Evolutionary conservation across 2,113 vertebrate genomes (phyloP), one percentile per base, ranked within the genome.

Genomic region (Capra hircus): DNA sequence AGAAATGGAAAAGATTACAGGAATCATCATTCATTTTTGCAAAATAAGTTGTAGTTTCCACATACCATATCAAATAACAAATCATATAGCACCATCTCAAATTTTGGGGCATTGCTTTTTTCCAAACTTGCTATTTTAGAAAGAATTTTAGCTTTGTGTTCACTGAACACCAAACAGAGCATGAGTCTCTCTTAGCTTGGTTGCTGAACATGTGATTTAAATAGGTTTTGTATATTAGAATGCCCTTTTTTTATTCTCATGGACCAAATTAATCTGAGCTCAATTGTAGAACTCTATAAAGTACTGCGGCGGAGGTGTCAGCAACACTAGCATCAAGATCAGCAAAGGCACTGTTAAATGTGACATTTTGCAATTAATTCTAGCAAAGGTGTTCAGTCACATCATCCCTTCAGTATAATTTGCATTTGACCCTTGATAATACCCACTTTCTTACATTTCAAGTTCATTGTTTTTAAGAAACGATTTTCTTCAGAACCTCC

Each of bases 291-390:
- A 60, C 17, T 77, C 30, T 74, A 13, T 80, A 90, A 92, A 53
- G 55, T 62, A 53, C 3, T 17, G 30, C 48, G 16, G 50, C 43
- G 1, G 2, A 94, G n/a, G 25, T 91, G 64, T 95, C 81, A 88
- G 50, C 50, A 91, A 71, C 59, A 88, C 33, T 7, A 45, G 10
- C 36, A 80, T 71, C 27, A 48, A 57, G 53, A 88, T 89, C 19
- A 71, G 25, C 25, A 89, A 62, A 96, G 6, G 43, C 5, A 53
- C 30, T 95, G 96, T 95, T 16, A 96, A 11, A 88, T 82, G 89
- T 86, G 67, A 93, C 85, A 86, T 96, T 80, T 71, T 94, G 40
- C 28, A 95, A 83, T 94, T 85, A 96, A 88, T 89, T 94, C 17
- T 71, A 78, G n/a, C 43, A 71, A 60, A 94, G 30, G 52, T 92